These are phyloP conservation scores for Schizopygopsis malacanthus DNA, from an alignment of 2,797 vertebrate species.

Conservation along the genomic window DNA sequence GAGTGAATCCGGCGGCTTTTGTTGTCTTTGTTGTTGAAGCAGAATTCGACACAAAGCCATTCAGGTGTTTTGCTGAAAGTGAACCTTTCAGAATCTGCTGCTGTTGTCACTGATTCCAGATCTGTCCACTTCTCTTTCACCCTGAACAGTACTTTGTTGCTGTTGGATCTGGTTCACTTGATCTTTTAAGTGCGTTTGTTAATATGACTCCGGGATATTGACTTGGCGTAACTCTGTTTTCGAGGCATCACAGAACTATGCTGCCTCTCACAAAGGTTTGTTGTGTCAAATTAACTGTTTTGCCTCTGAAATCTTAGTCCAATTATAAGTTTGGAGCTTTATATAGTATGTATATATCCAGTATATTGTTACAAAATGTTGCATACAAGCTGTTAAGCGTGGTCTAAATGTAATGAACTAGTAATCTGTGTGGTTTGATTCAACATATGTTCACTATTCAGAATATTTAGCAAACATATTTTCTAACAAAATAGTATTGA, in stretches of 20 bases:
- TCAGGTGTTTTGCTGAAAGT: constrained; percentile 3
- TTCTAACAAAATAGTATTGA: background rate
- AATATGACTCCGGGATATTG: background rate
- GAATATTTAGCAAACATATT: background rate
- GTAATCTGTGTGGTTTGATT: background rate
- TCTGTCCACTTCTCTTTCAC: background rate
- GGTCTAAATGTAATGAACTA: background rate
- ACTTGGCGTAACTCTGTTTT: constrained; percentile 11
- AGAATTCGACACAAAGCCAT: constrained; percentile 14
- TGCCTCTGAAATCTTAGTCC: background rate
- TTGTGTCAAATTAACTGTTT: background rate
- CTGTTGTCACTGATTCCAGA: background rate
- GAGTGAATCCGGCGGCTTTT: constrained; percentile 7
- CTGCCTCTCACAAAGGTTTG: background rate
- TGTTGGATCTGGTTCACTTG: constrained; percentile 31
- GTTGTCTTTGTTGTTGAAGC: constrained; percentile 12
- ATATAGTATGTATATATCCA: background rate
- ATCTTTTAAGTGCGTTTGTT: constrained; percentile 8
- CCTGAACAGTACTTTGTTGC: constrained; percentile 18
- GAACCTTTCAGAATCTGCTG: constrained; percentile 29
- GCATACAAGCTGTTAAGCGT: background rate
- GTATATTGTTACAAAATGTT: background rate
- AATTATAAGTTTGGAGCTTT: background rate
- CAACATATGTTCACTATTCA: background rate
- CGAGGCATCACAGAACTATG: background rate